A percentile compares a stretch with the other conserved stretches of the same genome.
phyloP scores from a whole-genome alignment of 2,113 vertebrate genomes.

The Cololabis saira region DNA sequence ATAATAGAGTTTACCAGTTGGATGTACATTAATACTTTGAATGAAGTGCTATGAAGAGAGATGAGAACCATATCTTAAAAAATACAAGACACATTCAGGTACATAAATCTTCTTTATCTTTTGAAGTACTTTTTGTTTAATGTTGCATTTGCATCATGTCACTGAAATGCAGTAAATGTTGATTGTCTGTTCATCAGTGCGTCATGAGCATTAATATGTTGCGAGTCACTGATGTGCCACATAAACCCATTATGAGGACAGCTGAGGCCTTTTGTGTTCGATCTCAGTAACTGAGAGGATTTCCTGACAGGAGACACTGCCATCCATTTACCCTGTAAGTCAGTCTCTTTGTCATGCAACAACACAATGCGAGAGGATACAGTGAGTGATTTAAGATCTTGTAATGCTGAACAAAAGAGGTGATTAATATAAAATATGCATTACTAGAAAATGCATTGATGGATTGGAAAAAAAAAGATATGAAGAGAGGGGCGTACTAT shows the following conservation, averaged over 20 bases:
- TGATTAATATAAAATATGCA: conserved; percentile 25
- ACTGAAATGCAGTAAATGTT: not conserved
- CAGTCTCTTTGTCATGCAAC: conserved; percentile 42
- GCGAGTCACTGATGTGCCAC: not conserved
- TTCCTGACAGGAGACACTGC: conserved; percentile 19
- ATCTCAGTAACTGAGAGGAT: conserved; percentile 26
- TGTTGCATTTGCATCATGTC: not conserved
- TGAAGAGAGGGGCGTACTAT: not conserved
- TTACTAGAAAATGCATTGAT: conserved; percentile 31
- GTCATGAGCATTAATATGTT: not conserved
- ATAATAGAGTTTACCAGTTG: not conserved
- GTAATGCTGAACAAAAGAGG: conserved; percentile 18
- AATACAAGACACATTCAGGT: not conserved
- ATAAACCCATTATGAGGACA: conserved; percentile 9
- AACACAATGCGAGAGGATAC: conserved; percentile 36
- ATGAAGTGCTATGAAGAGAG: not conserved
- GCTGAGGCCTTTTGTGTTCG: conserved; percentile 5
- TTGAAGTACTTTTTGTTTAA: not conserved
- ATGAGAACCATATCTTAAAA: not conserved
- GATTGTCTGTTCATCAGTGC: conserved; percentile 5
- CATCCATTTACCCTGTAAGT: conserved; percentile 21
- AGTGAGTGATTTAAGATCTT: conserved; percentile 31
- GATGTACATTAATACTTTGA: not conserved
- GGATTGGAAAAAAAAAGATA: conserved; percentile 11
- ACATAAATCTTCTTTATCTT: not conserved